A percentile compares a stretch with the other conserved stretches of the same genome.
phyloP scores from a whole-genome alignment of 2,888 invertebrate genomes.

The Leptinotarsa rubiginosa region DNA sequence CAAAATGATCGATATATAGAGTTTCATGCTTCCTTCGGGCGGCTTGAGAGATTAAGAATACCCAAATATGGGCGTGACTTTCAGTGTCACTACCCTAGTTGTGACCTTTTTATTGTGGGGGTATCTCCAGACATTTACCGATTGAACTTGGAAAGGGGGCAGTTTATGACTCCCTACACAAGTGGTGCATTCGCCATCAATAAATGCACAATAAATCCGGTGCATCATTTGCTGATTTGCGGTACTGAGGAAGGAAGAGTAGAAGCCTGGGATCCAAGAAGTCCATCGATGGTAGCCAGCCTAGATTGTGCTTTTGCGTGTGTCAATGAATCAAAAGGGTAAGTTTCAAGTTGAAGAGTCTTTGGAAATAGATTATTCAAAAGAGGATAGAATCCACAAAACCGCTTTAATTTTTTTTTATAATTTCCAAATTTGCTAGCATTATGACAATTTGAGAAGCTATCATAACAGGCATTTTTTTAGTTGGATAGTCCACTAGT shows the following conservation, averaged over 20 bases:
- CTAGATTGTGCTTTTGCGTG: slow-evolving; percentile 85
- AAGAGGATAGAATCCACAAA: no score
- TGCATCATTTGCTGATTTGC: slow-evolving; percentile 86
- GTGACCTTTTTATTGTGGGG: slow-evolving; percentile 94
- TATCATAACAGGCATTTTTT: no score
- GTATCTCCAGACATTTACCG: slow-evolving; percentile 79
- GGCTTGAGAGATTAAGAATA: slow-evolving; percentile 90
- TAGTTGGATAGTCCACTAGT: no score
- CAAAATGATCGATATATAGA: slow-evolving; percentile 94
- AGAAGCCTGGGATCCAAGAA: slow-evolving; percentile 97
- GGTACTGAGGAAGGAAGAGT: slow-evolving; percentile 93
- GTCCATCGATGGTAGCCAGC: slow-evolving; percentile 79
- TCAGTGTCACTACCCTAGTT: slow-evolving; percentile 87
- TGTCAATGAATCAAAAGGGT: slow-evolving; percentile 70
- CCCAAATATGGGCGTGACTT: slow-evolving; percentile 96
- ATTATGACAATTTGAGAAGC: no score
- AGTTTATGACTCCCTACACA: slow-evolving; percentile 87
- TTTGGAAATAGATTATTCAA: background rate
- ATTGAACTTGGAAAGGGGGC: slow-evolving; percentile 94
- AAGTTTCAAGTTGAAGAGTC: slow-evolving; percentile 55
- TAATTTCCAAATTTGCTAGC: no score
- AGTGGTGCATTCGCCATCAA: slow-evolving; percentile 83
- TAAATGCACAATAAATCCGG: slow-evolving; percentile 86
- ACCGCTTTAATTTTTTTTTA: no score
- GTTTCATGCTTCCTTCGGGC: slow-evolving; percentile 94